These are phyloP conservation scores for Fragum fragum DNA, from an alignment of 2,888 invertebrate species.

Conservation along the genomic window DNA sequence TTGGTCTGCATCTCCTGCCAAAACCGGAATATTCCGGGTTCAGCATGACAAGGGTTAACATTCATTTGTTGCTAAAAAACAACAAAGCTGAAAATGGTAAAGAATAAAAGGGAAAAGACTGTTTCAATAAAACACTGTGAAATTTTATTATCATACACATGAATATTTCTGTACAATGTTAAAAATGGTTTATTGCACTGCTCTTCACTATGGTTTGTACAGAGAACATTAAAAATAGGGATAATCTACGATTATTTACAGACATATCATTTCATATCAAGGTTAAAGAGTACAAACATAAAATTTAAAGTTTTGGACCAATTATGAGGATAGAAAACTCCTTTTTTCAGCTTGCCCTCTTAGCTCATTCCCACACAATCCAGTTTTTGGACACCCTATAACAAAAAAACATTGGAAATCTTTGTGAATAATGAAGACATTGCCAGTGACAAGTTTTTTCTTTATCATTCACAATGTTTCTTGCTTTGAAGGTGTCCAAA, in stretches of 20 bases:
- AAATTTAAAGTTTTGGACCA: too few relatives aligned
- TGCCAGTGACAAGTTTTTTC: background rate
- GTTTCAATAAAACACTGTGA: slow-evolving; percentile 8
- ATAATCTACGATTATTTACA: background rate
- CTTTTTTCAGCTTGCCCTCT: too few relatives aligned
- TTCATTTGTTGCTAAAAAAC: too few relatives aligned
- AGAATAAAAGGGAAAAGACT: too few relatives aligned
- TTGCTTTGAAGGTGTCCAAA: too few relatives aligned
- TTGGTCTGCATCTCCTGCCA: too few relatives aligned
- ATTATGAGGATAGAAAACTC: too few relatives aligned
- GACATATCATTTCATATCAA: background rate
- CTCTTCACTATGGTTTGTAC: background rate
- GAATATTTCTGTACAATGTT: background rate
- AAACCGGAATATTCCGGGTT: too few relatives aligned
- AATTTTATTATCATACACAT: slow-evolving; percentile 15
- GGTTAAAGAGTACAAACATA: background rate
- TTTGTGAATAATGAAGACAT: background rate
- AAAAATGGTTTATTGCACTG: slow-evolving; percentile 24
- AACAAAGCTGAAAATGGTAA: too few relatives aligned
- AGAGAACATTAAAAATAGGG: too few relatives aligned
- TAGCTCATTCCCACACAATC: too few relatives aligned
- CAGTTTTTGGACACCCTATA: background rate
- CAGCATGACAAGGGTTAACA: too few relatives aligned
- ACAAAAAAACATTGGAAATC: background rate
- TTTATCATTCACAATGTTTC: background rate